phyloP scores from a whole-genome alignment of 37 sponge, comb jelly and placozoan species.

The Dysidea cf. avara region DNA sequence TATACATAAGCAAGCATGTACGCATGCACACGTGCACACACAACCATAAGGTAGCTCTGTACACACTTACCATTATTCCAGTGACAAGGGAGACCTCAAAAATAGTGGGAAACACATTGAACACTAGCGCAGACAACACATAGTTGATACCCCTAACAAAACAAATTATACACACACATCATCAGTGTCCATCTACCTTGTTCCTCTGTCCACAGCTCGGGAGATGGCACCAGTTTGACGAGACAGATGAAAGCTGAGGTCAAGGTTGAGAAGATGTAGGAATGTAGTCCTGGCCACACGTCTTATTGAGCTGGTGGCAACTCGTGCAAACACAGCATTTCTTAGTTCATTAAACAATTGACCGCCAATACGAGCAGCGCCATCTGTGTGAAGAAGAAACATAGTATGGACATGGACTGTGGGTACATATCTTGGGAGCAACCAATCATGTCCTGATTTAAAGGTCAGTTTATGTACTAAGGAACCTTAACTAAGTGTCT shows the following conservation, averaged over 20 bases:
- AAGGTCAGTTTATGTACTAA: too few relatives aligned
- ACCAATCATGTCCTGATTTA: too few relatives aligned
- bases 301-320: slow-evolving; percentile 90
- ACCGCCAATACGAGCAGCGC: slow-evolving; percentile 75
- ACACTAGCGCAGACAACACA: slow-evolving; percentile 89
- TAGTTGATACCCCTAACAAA: slow-evolving; percentile 82
- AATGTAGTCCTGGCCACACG: slow-evolving; percentile 84
- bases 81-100: slow-evolving; percentile 90
- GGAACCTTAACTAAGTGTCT: too few relatives aligned
- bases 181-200: slow-evolving; percentile 52
- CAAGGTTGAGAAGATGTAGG: slow-evolving; percentile 90
- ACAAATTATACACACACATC: too few relatives aligned
- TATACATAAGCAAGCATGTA: neutral
- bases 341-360: slow-evolving; percentile 84
- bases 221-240: slow-evolving; percentile 94
- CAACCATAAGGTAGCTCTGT: neutral
- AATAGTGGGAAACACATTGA: slow-evolving; percentile 91
- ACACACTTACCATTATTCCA: slow-evolving; percentile 72
- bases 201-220: slow-evolving; percentile 94
- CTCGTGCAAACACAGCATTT: slow-evolving; percentile 93
- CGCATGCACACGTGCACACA: neutral
- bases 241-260: slow-evolving; percentile 90
- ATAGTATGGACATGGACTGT: too few relatives aligned
- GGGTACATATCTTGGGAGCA: too few relatives aligned
- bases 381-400: too few relatives aligned